A percentile compares a stretch with the other conserved stretches of the same genome.
These are phyloP conservation scores for Ciona savignyi DNA, from an alignment of 23 tunicate species.

Conservation along the genomic window DNA sequence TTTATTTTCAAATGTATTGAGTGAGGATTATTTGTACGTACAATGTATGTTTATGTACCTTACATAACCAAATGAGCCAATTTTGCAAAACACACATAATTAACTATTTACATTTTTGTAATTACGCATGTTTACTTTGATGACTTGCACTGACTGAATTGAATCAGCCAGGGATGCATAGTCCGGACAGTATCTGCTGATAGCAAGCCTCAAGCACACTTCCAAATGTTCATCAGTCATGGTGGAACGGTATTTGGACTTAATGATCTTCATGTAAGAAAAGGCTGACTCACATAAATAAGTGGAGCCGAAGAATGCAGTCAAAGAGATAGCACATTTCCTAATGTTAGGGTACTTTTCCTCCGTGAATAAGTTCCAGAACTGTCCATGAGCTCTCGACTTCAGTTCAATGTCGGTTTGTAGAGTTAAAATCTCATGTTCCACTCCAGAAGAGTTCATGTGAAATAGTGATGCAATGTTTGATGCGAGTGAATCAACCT, in stretches of 20 bases:
- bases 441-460: slow-evolving; percentile 9
- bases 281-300: slow-evolving; percentile 11
- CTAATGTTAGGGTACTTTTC: slow-evolving; percentile 8
- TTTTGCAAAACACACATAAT: too few species aligned
- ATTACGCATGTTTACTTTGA: too few species aligned
- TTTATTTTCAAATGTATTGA: too few species aligned
- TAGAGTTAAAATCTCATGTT: slow-evolving; percentile 5
- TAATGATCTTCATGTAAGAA: slow-evolving; percentile 5
- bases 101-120: too few species aligned
- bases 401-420: slow-evolving; percentile 7
- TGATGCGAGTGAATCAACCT: slow-evolving; percentile 2
- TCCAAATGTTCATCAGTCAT: slow-evolving; percentile 11
- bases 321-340: slow-evolving; percentile 4
- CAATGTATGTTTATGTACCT: too few species aligned
- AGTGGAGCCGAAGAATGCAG: slow-evolving; percentile 26
- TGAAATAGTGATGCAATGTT: neutral
- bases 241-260: slow-evolving; percentile 10
- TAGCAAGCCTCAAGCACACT: neutral
- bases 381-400: too few species aligned
- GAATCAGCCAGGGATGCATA: too few species aligned
- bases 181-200: too few species aligned
- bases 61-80: too few species aligned
- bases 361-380: slow-evolving; percentile 8
- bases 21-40: too few species aligned
- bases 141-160: too few species aligned